phyloP scores from a whole-genome alignment of 2,113 vertebrate genomes.

The Dermatemys mawii region DNA sequence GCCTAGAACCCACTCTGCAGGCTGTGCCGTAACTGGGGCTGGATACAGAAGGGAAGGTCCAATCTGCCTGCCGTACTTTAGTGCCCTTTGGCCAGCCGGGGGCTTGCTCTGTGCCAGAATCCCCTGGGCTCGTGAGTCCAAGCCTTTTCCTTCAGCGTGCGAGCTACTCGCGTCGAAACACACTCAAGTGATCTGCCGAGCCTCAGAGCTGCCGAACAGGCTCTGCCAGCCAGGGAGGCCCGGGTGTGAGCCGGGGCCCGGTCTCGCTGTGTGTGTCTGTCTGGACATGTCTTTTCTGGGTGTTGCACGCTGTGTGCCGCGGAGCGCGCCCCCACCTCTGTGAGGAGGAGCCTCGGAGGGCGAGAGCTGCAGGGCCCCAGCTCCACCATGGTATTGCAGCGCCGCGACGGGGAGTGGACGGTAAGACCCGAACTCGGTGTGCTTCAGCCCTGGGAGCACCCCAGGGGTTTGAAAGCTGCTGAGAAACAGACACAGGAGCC shows the following conservation, averaged over 20 bases:
- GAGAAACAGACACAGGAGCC: neutral
- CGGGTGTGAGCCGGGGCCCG: neutral
- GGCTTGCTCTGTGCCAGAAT: rapidly evolving
- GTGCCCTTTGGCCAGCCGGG: neutral
- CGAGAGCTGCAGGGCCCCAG: neutral
- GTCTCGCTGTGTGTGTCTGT: neutral
- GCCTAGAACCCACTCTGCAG: too few relatives aligned
- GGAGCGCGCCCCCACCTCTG: neutral
- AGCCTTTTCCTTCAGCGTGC: neutral
- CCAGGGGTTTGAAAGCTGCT: neutral
- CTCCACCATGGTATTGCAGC: neutral
- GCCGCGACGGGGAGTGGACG: rapidly evolving
- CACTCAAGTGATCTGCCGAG: neutral
- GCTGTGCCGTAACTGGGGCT: neutral
- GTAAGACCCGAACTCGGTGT: neutral
- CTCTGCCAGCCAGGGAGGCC: conserved; percentile 18
- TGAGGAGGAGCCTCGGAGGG: neutral
- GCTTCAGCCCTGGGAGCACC: neutral
- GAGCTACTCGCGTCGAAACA: neutral
- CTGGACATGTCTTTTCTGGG: neutral
- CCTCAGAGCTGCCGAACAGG: conserved; percentile 55
- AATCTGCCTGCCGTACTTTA: neutral
- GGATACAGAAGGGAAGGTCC: too few relatives aligned
- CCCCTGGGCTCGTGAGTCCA: neutral
- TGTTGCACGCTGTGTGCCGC: neutral